Evolutionary conservation across 2,888 invertebrate genomes (phyloP).

Genomic region (Cataglyphis rosenhaueri): DNA sequence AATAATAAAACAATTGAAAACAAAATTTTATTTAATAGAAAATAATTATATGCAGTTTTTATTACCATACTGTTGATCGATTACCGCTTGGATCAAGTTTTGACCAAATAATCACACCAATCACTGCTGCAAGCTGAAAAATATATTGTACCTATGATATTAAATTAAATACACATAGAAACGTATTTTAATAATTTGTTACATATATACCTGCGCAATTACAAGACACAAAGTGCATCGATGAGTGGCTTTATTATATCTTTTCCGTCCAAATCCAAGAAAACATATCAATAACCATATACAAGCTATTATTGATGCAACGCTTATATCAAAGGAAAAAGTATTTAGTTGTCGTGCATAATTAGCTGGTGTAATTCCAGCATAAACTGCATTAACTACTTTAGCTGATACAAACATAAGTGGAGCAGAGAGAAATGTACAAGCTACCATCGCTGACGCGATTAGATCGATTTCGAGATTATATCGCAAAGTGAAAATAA

Average conservation of each 20-base stretch:
- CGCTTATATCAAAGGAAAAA: constrained; percentile 94
- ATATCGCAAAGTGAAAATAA: constrained; percentile 96
- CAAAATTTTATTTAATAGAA: constrained; percentile 1
- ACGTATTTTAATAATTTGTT: not conserved
- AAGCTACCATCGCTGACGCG: constrained; percentile 97
- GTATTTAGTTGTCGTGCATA: constrained; percentile 91
- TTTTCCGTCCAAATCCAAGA: constrained; percentile 88
- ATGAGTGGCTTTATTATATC: constrained; percentile 93
- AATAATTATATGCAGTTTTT: constrained; percentile 13
- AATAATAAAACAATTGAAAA: constrained; percentile 17
- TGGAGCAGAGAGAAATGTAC: constrained; percentile 97
- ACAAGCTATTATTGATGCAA: constrained; percentile 91
- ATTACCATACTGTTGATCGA: constrained; percentile 79
- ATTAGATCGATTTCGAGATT: constrained; percentile 95
- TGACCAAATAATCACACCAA: constrained; percentile 83
- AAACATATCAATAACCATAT: constrained; percentile 93
- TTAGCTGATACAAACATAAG: constrained; percentile 98
- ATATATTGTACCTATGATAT: not conserved
- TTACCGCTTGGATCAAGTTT: constrained; percentile 73
- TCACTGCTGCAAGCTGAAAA: constrained; percentile 74
- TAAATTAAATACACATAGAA: not conserved
- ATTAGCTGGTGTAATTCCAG: constrained; percentile 88
- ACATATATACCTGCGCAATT: constrained; percentile 90
- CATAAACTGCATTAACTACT: constrained; percentile 88
- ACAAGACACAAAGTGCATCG: constrained; percentile 92